Conservation (phyloP, 2,797 vertebrate genomes). For the Spinibarbus caldwelli region DNA sequence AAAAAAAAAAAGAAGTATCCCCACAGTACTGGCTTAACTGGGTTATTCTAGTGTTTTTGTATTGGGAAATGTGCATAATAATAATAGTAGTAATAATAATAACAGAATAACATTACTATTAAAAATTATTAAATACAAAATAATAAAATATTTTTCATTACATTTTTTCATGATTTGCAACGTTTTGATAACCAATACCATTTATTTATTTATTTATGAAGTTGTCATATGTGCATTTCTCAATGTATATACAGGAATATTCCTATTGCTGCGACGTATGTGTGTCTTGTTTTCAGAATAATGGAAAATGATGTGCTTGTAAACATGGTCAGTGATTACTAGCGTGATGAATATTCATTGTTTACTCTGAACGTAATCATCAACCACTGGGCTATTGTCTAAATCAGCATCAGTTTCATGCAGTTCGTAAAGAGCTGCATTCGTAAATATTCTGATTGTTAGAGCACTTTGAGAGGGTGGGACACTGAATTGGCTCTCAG, state of each 20-base stretch:
- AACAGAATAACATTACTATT: too few relatives aligned
- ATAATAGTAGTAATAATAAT: not conserved
- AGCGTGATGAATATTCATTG: not conserved
- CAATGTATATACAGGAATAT: not conserved
- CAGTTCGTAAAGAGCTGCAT: not conserved
- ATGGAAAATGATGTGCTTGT: not conserved
- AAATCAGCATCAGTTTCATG: not conserved
- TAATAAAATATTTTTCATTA: not conserved
- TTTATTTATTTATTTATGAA: not conserved
- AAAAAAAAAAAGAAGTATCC: too few relatives aligned
- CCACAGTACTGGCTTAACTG: not conserved
- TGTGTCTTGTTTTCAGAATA: not conserved
- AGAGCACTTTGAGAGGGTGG: not conserved
- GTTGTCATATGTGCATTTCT: not conserved
- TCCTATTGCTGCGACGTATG: not conserved
- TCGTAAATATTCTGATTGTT: slow-evolving; percentile 16
- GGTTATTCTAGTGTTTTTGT: not conserved
- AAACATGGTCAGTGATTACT: slow-evolving; percentile 4
- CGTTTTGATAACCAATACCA: not conserved
- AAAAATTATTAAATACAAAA: not conserved
- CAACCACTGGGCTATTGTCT: not conserved
- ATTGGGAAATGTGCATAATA: not conserved
- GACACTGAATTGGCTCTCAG: slow-evolving; percentile 4
- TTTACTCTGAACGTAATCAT: not conserved
- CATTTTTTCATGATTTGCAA: not conserved